These are phyloP conservation scores for Calcarius lapponicus DNA, from an alignment of 2,797 vertebrate genomes.

Conservation along the genomic window DNA sequence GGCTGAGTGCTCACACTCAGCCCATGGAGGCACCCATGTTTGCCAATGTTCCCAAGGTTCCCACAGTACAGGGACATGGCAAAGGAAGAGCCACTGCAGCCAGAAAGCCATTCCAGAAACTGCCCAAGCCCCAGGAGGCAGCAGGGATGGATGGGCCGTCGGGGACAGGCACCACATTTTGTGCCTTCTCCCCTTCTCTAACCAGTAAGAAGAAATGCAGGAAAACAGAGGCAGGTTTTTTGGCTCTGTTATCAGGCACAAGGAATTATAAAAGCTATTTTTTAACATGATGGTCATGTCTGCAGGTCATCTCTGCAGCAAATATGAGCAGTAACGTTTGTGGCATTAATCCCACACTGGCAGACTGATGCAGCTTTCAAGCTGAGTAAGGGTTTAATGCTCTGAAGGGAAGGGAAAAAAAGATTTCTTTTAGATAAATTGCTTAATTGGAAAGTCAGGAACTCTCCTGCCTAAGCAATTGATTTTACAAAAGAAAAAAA, in stretches of 20 bases:
- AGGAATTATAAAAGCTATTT: constrained; percentile 27
- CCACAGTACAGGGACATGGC: rapidly evolving
- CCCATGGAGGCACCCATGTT: rapidly evolving
- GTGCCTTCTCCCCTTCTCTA: background rate
- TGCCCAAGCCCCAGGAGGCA: background rate
- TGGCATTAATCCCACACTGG: constrained; percentile 27
- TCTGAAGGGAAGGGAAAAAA: background rate
- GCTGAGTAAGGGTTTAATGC: constrained; percentile 37
- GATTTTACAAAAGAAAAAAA: constrained; percentile 37
- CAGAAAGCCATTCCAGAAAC: background rate
- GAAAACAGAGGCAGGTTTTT: background rate
- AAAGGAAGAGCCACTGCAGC: background rate
- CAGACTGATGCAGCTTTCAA: constrained; percentile 17
- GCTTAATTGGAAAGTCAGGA: constrained; percentile 52
- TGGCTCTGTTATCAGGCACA: background rate
- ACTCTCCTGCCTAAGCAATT: constrained; percentile 36
- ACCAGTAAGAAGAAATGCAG: background rate
- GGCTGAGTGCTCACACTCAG: background rate
- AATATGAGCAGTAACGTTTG: constrained; percentile 29
- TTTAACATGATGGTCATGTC: constrained; percentile 42
- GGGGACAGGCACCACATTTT: rapidly evolving
- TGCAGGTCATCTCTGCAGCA: constrained; percentile 50
- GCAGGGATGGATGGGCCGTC: background rate
- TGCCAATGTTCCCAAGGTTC: rapidly evolving
- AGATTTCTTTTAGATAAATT: constrained; percentile 54